phyloP scores from a whole-genome alignment of 1,140 invertebrate species.

The Glossosoma conforme region DNA sequence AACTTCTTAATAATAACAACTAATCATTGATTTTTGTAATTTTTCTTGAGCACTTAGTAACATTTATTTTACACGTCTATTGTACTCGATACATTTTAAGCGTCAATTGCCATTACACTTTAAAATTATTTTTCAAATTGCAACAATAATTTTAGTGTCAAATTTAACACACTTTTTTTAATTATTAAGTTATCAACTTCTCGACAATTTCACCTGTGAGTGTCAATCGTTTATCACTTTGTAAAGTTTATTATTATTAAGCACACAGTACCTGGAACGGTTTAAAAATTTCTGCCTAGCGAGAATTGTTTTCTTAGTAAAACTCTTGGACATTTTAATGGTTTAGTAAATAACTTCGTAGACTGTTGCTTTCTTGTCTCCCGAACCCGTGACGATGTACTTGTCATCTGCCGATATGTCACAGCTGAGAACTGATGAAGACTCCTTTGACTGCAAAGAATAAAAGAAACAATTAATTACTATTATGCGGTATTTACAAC shows the following conservation, averaged over 20 bases:
- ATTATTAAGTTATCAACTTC: not conserved
- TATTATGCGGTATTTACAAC: too few relatives aligned
- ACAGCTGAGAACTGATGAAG: slow-evolving; percentile 96
- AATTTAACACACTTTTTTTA: not conserved
- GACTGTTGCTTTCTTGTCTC: slow-evolving; percentile 97
- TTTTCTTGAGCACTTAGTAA: too few relatives aligned
- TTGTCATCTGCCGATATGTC: slow-evolving; percentile 99
- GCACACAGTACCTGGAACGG: not conserved
- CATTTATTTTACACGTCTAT: too few relatives aligned
- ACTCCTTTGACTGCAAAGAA: slow-evolving; percentile 90
- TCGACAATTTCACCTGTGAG: not conserved
- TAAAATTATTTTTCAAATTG: too few relatives aligned
- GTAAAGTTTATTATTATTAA: not conserved
- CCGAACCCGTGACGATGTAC: slow-evolving; percentile 97
- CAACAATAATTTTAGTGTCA: too few relatives aligned
- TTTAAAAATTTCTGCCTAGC: not conserved
- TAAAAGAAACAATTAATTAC: slow-evolving; percentile 36
- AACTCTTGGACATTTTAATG: too few relatives aligned
- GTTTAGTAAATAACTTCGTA: slow-evolving; percentile 93
- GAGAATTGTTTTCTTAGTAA: not conserved
- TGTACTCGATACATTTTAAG: too few relatives aligned
- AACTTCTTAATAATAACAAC: too few relatives aligned
- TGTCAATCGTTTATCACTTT: not conserved
- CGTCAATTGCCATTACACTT: too few relatives aligned
- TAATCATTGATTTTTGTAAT: too few relatives aligned